A percentile compares a stretch with the other conserved stretches of the same genome.
Evolutionary conservation across 2,888 invertebrate species (phyloP).

Genomic region (Herminia tarsipennalis): DNA sequence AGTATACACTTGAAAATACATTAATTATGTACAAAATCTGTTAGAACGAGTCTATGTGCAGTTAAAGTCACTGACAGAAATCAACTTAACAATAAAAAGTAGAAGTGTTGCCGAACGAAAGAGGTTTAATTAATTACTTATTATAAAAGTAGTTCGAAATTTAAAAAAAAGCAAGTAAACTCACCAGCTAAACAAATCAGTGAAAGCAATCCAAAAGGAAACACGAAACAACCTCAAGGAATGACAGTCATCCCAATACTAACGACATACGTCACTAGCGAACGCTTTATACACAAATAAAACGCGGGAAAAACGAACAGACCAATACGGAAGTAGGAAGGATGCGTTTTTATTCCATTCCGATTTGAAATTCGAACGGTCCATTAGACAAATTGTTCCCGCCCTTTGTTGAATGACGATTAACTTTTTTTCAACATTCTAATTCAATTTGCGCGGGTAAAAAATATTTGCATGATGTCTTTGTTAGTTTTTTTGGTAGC

Average conservation of each 20-base stretch:
- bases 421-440: conserved; percentile 48
- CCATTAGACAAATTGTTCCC: conserved; percentile 74
- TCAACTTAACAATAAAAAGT: no score
- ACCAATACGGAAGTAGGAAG: conserved; percentile 78
- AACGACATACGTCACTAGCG: conserved; percentile 42
- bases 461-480: conserved; percentile 32
- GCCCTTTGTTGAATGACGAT: conserved; percentile 63
- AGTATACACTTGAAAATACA: no score
- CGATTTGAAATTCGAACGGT: conserved; percentile 72
- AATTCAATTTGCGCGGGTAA: conserved; percentile 28
- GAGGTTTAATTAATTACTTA: background rate
- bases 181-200: conserved; percentile 43
- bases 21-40: no score
- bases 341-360: conserved; percentile 68
- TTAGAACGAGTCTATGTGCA: no score
- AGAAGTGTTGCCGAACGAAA: background rate
- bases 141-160: background rate
- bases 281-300: conserved; percentile 61
- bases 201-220: conserved; percentile 36
- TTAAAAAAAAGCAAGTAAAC: conserved; percentile 30
- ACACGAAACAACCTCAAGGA: conserved; percentile 50
- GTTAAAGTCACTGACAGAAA: no score
- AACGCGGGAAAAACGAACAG: conserved; percentile 62
- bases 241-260: conserved; percentile 63
- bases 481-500: conserved; percentile 20